These are phyloP conservation scores for Rhynchophorus ferrugineus DNA, from an alignment of 1,140 invertebrate species.

Conservation along the genomic window DNA sequence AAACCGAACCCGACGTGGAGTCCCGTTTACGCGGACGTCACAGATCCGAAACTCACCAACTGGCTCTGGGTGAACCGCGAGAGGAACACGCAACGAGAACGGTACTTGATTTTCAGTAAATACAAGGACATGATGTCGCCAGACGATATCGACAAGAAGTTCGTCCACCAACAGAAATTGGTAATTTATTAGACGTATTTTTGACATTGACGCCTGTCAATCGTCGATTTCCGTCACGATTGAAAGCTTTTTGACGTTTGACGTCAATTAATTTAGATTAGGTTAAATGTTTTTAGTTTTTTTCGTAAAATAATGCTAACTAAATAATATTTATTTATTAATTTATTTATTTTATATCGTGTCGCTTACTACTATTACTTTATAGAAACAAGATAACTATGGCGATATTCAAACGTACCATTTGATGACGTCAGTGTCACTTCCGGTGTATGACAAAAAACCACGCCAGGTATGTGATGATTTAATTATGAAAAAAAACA, in stretches of 20 bases:
- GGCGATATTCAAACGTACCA: conserved; percentile 44
- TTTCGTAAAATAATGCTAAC: no score
- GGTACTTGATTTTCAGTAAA: conserved; percentile 45
- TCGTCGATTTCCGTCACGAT: no score
- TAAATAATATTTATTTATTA: no score
- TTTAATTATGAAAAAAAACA: conserved; percentile 2
- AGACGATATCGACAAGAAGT: conserved; percentile 46
- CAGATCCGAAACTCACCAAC: conserved; percentile 64
- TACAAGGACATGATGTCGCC: conserved; percentile 40
- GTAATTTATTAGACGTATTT: conserved; percentile 24
- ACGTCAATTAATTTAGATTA: no score
- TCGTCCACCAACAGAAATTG: conserved; percentile 43
- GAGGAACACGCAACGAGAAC: conserved; percentile 50
- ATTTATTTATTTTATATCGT: no score
- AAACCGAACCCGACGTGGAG: conserved; percentile 64
- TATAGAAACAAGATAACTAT: conserved; percentile 38
- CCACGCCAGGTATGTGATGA: conserved; percentile 50
- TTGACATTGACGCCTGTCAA: no score
- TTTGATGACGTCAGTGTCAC: conserved; percentile 68
- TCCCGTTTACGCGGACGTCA: conserved; percentile 66
- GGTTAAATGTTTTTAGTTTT: no score
- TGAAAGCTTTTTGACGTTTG: no score
- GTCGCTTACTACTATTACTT: no score
- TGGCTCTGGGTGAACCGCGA: conserved; percentile 64
- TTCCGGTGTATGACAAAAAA: conserved; percentile 65